Evolutionary conservation across 2,888 invertebrate species (phyloP).

Genomic region (Chironomus riparius): DNA sequence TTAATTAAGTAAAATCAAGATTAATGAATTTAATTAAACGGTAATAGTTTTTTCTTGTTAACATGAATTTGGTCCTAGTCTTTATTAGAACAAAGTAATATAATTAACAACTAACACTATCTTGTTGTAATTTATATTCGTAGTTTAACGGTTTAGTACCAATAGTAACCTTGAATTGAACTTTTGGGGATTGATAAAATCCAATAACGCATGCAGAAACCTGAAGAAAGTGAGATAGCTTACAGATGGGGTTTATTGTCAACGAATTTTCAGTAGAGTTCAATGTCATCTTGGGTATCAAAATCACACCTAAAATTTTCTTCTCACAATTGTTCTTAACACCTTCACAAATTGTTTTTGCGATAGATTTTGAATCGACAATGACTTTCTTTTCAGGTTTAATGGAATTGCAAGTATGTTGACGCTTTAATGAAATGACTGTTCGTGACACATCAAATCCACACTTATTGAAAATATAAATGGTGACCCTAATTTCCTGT

Average conservation of each 20-base stretch:
- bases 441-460: constrained; percentile 4
- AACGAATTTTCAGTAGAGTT: background rate
- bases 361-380: background rate
- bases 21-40: background rate
- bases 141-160: background rate
- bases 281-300: background rate
- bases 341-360: background rate
- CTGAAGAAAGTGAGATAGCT: background rate
- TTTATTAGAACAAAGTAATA: too few relatives aligned
- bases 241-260: background rate
- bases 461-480: background rate
- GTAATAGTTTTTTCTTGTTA: background rate
- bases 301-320: background rate
- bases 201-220: background rate
- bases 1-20: too few relatives aligned
- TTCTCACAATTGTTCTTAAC: background rate
- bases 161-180: constrained; percentile 1
- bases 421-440: background rate
- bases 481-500: background rate
- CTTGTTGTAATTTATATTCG: background rate
- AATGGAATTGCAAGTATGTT: background rate
- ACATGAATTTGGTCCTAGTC: background rate
- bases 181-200: background rate
- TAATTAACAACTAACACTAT: too few relatives aligned
- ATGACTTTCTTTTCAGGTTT: background rate